A percentile compares a stretch with the other conserved stretches of the same genome.
phyloP scores from a whole-genome alignment of 2,888 invertebrate genomes.

The Cyclophora punctaria region DNA sequence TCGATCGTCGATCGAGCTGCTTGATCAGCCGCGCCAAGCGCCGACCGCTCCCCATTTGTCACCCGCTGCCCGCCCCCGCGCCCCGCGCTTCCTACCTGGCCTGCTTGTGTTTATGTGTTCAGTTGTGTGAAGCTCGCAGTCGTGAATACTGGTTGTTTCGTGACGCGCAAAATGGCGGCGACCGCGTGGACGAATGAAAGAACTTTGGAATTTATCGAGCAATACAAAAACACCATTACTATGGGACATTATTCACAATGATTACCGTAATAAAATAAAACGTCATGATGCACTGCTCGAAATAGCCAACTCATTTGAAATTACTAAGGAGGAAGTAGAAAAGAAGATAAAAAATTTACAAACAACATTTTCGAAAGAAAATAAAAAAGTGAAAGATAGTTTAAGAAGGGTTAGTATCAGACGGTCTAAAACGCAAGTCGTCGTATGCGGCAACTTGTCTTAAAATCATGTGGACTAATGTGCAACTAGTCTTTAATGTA shows the following conservation, averaged over 20 bases:
- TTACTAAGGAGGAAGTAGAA: slow-evolving; percentile 19
- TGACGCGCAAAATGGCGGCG: slow-evolving; percentile 26
- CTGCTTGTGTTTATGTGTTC: slow-evolving; percentile 9
- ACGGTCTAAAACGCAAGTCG: no score
- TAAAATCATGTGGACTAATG: no score
- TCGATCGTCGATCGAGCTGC: background rate
- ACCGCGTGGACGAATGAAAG: slow-evolving; percentile 27
- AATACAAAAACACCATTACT: slow-evolving; percentile 27
- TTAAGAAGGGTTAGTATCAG: no score
- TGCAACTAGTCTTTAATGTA: no score
- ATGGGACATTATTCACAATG: slow-evolving; percentile 27
- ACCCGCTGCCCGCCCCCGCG: slow-evolving; percentile 6
- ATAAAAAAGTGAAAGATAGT: slow-evolving; percentile 19
- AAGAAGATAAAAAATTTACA: slow-evolving; percentile 21
- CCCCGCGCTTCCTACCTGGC: slow-evolving; percentile 8
- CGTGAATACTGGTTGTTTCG: slow-evolving; percentile 16
- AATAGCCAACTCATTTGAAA: slow-evolving; percentile 20
- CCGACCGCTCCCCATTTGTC: slow-evolving; percentile 3
- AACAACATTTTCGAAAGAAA: slow-evolving; percentile 20
- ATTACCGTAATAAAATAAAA: slow-evolving; percentile 21
- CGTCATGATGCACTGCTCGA: slow-evolving; percentile 21
- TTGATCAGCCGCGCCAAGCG: background rate
- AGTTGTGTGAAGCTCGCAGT: slow-evolving; percentile 21
- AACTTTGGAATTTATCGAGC: slow-evolving; percentile 29
- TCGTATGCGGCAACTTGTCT: no score